phyloP scores from a whole-genome alignment of 2,888 invertebrate species.

The Pollenia griseotomentosa region DNA sequence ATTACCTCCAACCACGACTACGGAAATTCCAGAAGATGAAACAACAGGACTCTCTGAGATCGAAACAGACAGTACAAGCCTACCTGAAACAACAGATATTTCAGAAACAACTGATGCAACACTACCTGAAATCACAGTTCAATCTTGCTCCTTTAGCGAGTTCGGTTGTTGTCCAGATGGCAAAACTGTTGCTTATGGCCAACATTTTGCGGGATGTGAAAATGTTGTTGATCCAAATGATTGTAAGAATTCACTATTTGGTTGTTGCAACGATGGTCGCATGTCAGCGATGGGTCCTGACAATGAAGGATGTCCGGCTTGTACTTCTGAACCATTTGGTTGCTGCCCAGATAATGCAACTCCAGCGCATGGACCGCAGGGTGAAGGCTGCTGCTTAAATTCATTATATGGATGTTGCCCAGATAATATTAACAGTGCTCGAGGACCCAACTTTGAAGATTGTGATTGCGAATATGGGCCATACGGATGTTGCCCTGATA shows the following conservation, averaged over 20 bases:
- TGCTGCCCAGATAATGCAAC: conserved; percentile 94
- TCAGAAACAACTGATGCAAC: conserved; percentile 76
- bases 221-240: conserved; percentile 79
- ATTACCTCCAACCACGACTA: conserved; percentile 81
- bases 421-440: conserved; percentile 92
- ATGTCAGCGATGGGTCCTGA: conserved; percentile 88
- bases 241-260: conserved; percentile 86
- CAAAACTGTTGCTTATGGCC: conserved; percentile 87
- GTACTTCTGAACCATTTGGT: conserved; percentile 89
- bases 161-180: conserved; percentile 90
- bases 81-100: conserved; percentile 73
- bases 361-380: conserved; percentile 92
- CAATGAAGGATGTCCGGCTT: conserved; percentile 90
- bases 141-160: conserved; percentile 83
- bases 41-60: conserved; percentile 69
- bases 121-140: conserved; percentile 74
- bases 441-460: conserved; percentile 91
- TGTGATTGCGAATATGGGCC: conserved; percentile 91
- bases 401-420: conserved; percentile 94
- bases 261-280: conserved; percentile 91
- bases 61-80: conserved; percentile 68
- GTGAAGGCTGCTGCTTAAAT: conserved; percentile 92
- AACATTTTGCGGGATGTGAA: conserved; percentile 80
- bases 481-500: conserved; percentile 95
- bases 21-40: conserved; percentile 75